Evolutionary conservation across 2,888 invertebrate genomes (phyloP).

Genomic region (Mimumesa dahlbomi): DNA sequence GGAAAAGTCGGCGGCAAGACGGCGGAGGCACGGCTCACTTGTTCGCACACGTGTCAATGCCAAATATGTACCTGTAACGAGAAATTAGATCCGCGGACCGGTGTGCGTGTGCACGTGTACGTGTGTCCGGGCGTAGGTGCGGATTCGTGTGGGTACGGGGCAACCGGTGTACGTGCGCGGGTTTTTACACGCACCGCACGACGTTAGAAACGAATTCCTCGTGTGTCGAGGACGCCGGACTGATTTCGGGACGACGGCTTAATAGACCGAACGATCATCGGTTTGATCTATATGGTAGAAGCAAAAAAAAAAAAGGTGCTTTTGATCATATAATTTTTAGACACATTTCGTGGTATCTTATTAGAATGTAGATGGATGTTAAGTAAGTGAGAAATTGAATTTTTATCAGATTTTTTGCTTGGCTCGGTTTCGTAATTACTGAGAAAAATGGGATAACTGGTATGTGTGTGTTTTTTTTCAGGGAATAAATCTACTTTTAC

Average conservation of each 20-base stretch:
- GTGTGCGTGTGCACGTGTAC: not conserved
- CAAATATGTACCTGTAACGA: slow-evolving; percentile 55
- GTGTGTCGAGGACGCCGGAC: not conserved
- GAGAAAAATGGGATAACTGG: too few relatives aligned
- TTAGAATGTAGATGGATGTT: too few relatives aligned
- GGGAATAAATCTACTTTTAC: too few relatives aligned
- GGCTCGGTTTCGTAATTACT: too few relatives aligned
- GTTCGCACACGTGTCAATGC: slow-evolving; percentile 66
- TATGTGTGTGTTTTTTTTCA: too few relatives aligned
- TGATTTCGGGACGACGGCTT: not conserved
- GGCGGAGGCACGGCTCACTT: slow-evolving; percentile 48
- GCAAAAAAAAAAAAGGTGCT: too few relatives aligned
- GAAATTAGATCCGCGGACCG: slow-evolving; percentile 48
- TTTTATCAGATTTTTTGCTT: too few relatives aligned
- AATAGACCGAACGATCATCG: not conserved
- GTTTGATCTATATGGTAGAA: too few relatives aligned
- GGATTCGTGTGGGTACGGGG: slow-evolving; percentile 4
- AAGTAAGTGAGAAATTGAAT: too few relatives aligned
- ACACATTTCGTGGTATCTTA: too few relatives aligned
- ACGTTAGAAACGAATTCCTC: slow-evolving; percentile 1
- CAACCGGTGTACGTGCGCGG: slow-evolving; percentile 6
- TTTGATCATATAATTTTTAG: too few relatives aligned
- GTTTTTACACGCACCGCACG: not conserved
- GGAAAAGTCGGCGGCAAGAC: slow-evolving; percentile 50
- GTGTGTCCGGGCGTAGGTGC: not conserved